Conservation (phyloP, 2,797 vertebrate species). For the Lithobates sylvaticus region DNA sequence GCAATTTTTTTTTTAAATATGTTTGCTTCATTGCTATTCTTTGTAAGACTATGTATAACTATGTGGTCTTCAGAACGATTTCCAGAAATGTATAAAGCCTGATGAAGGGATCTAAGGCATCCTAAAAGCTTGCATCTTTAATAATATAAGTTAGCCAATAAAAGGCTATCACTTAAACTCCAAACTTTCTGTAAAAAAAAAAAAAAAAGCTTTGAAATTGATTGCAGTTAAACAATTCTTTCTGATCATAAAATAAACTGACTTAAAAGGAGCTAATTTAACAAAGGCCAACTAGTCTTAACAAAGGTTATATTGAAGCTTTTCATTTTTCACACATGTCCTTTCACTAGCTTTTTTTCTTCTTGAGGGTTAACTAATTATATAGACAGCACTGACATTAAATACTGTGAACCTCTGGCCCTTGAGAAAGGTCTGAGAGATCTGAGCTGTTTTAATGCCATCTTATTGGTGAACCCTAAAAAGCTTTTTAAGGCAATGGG, state of each 20-base stretch:
- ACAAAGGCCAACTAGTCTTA: conserved; percentile 18
- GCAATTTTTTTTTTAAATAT: too few species aligned
- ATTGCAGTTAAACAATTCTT: conserved; percentile 56
- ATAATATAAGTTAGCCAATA: too few species aligned
- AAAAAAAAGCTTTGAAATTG: conserved; percentile 7
- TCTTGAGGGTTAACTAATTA: conserved; percentile 37
- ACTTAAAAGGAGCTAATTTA: conserved; percentile 51
- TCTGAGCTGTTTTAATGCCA: conserved; percentile 62
- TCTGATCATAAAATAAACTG: conserved; percentile 45
- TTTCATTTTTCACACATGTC: conserved; percentile 49
- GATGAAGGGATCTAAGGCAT: too few species aligned
- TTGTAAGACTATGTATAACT: too few species aligned
- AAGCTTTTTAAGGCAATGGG: conserved; percentile 29
- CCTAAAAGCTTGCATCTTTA: too few species aligned
- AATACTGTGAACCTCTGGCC: conserved; percentile 42
- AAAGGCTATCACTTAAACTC: too few species aligned
- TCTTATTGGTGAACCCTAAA: conserved; percentile 49
- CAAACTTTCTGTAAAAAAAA: not conserved
- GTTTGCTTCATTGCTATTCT: too few species aligned
- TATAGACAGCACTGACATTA: conserved; percentile 48
- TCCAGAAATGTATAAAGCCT: too few species aligned
- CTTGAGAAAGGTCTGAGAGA: conserved; percentile 59
- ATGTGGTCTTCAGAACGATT: too few species aligned
- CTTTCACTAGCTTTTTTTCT: conserved; percentile 52
- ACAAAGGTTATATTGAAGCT: conserved; percentile 52